phyloP scores from a whole-genome alignment of 1,140 invertebrate species.

The Heliothis subflexa region DNA sequence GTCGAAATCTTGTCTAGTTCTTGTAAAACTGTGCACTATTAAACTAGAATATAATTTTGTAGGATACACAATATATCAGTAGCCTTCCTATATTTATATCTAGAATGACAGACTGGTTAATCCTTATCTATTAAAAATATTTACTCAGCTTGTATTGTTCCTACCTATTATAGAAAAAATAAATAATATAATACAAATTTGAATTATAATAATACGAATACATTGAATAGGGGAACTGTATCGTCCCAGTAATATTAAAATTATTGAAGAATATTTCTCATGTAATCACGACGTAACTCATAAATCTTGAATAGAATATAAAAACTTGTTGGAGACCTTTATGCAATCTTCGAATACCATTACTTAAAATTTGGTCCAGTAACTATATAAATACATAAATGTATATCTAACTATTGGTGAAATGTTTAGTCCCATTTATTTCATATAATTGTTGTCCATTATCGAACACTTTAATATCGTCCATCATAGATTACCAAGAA shows the following conservation, averaged over 20 bases:
- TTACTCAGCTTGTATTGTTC: constrained; percentile 30
- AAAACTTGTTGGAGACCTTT: no score
- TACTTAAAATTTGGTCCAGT: no score
- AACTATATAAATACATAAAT: no score
- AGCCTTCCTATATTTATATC: constrained; percentile 24
- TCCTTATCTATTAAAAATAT: constrained; percentile 19
- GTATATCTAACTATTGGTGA: no score
- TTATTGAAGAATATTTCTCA: not conserved
- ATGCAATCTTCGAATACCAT: not conserved
- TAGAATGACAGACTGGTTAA: constrained; percentile 41
- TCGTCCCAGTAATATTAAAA: constrained; percentile 8
- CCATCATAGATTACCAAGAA: no score
- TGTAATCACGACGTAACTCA: not conserved
- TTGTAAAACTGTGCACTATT: constrained; percentile 28
- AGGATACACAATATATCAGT: constrained; percentile 35
- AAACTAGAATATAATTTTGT: constrained; percentile 15
- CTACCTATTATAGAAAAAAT: constrained; percentile 1
- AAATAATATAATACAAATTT: not conserved
- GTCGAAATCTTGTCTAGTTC: not conserved
- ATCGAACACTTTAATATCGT: no score
- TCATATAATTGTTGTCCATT: no score
- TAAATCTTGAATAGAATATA: not conserved
- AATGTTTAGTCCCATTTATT: no score
- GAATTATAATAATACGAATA: constrained; percentile 11
- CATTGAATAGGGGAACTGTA: constrained; percentile 7